Base-by-base conservation (phyloP, 2,113 vertebrate genomes). In the Panthera tigris region DNA sequence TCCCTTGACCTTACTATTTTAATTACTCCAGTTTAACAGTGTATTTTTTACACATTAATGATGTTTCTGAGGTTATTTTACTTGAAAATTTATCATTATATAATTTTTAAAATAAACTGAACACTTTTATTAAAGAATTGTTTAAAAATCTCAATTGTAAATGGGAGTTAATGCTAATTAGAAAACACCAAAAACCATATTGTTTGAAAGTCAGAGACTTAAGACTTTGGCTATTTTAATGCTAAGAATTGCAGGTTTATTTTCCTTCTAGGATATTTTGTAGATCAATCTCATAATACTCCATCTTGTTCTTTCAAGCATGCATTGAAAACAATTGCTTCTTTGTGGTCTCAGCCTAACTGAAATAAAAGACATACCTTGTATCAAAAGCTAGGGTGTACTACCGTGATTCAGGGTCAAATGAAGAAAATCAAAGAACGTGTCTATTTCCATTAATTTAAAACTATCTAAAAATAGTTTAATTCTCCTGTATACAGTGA, bases 61-160 rank as follows among this genome's bases (percentile, higher is more conserved):
- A 66, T 91, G 33, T 86, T 94, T 91, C 36, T 80, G 45, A 91
- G 13, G 18, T 48, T 85, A 65, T 73, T 86, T 94, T 79, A 80
- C 92, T 89, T 84, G 63, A 50, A 48, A 73, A 45, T 65, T 90
- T 12, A 45, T 48, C 36, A 25, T 55, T 55, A 66, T 73, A 36
- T 85, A 74, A 83, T 52, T 65, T 66, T 45, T 68, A 68, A 68
- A 45, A 57, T 91, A 65, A 76, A 66, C n/a, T 74, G n/a, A 83
- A 45, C 52, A 45, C 39, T 71, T 39, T 69, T 33, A 36, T 12
- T 69, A 71, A 87, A 61, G 65, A 91, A 66, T 86, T 94, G 29
- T 29, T 81, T 89, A 27, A 91, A 82, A 52, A 48, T 61, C 36
- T 68, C 25, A 57, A 10, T 78, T 73, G 79, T 19, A 81, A 82